Base-by-base conservation (phyloP, 2,797 vertebrate species). In the Enoplosus armatus region DNA sequence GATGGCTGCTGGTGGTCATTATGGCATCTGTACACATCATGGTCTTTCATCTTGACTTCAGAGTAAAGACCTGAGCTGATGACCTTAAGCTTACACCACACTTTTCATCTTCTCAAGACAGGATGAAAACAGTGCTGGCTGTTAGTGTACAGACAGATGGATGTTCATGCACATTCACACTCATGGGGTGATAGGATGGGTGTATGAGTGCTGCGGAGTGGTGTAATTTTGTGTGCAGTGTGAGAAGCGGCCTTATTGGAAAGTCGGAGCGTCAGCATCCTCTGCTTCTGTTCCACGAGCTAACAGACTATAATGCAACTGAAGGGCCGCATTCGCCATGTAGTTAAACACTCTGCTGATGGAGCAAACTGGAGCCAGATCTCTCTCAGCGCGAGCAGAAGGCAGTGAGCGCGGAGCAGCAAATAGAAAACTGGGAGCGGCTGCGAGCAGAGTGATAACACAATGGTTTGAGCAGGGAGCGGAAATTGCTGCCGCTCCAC, bases 31-130 rank as follows among this genome's bases (percentile, higher is more conserved):
- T 43, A 58, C 55, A 72, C n/a, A 65, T 73, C 31, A 24, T 24
- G 2, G 26, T 9, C 61, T 84, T 84, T 89, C 59, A 85, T 85
- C 84, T 78, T 64, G 62, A 58, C 77, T 64, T 72, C 33, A 74
- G 20, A 51, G 63, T 59, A 47, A 53, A 69, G 66, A 45, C 8
- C 33, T 54, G 41, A 26, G 60, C 50, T 3, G 0, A 0, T 51
- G 43, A 63, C 48, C 39, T 63, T 65, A 11, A 24, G 2, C n/a
- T 59, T 29, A 45, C 3, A 35, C 8, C 26, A 63, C 22, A n/a
- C 16, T 53, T 86, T 86, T 87, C 54, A 47, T 86, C 14, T 81
- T 75, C 7, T 45, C n/a, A n/a, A n/a, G n/a, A n/a, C n/a, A n/a
- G n/a, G n/a, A n/a, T n/a, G 8, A 29, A 63, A 69, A 67, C 39